Percentiles rank a stretch among this genome's conserved stretches.
These are phyloP conservation scores for Brachionus angularis DNA, from an alignment of 1,140 invertebrate genomes.

Conservation along the genomic window DNA sequence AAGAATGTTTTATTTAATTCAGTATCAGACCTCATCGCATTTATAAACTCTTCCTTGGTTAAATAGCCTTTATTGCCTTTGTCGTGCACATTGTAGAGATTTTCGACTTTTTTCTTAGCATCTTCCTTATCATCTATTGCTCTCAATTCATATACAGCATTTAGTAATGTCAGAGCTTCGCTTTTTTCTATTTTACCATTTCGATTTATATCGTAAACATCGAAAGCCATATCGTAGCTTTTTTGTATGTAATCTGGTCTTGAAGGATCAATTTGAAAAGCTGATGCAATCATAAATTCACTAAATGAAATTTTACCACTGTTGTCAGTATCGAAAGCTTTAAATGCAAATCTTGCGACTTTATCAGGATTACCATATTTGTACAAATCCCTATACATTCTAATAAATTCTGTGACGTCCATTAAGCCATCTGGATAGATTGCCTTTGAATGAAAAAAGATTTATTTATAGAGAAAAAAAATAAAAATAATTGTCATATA, in stretches of 20 bases:
- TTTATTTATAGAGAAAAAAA: neutral
- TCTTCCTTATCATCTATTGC: neutral
- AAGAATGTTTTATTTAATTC: neutral
- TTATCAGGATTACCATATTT: neutral
- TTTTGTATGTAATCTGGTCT: constrained; percentile 14
- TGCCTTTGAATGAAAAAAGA: neutral
- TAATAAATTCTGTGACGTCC: neutral
- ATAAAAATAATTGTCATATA: neutral
- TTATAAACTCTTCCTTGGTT: constrained; percentile 1
- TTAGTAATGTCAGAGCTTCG: constrained; percentile 18
- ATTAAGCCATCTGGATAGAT: constrained; percentile 22
- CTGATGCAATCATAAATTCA: constrained; percentile 35
- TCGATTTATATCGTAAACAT: constrained; percentile 38
- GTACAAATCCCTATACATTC: constrained; percentile 20
- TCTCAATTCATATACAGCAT: constrained; percentile 28
- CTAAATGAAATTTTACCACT: constrained; percentile 38
- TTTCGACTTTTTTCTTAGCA: neutral
- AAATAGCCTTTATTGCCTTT: neutral
- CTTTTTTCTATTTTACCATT: constrained; percentile 20
- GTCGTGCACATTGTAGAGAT: neutral
- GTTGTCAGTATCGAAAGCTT: constrained; percentile 39
- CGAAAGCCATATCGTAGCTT: constrained; percentile 35
- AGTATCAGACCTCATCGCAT: neutral
- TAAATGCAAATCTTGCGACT: constrained; percentile 15
- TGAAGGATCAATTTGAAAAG: neutral